Evolutionary conservation across 1,140 invertebrate genomes (phyloP), one percentile per base, ranked within the genome.

Genomic region (Luehdorfia chinensis): DNA sequence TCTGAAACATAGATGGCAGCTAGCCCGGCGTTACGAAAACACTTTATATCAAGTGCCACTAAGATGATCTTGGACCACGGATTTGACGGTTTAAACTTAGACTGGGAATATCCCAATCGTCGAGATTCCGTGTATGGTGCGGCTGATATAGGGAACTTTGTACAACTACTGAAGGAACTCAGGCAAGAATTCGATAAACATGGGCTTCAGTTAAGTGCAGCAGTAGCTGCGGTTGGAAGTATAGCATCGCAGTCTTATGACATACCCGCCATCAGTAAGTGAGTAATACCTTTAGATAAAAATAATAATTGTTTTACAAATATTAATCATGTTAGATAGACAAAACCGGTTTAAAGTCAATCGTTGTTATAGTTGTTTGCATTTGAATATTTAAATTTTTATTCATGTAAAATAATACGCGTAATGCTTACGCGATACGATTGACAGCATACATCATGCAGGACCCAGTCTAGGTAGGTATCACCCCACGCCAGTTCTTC

Each of bases 81-180:
- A 3, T 95, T 96, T 47, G 93, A 96, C 76, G 94, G 94, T 0
- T 85, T 96, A 1, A 94, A 96, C 67, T 11, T 96, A 7, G 94
- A 95, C 66, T 95, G 94, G 94, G 94, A 95, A 51, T 95, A 94
- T 63, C 94, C 93, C 0, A 89, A 84, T 7, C 89, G 91, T 55
- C 75, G 93, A 28, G 92, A 93, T 32, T 90, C 91, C 1, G 77
- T 84, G 4, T 46, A 88, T 1, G 71, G 74, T 2, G 86, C 88
- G 51, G 87, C 85, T 36, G 79, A 89, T 57, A 69, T 83, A 2
- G 50, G 69, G 21, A 86, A 91, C 68, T 89, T 87, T 69, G 59
- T 88, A 39, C 65, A 76, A 46, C 55, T 93, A 0, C 50, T 92
- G 0, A 87, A 81, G 44, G 92, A 93, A 64, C 50, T 93, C 0